phyloP scores from a whole-genome alignment of 2,797 vertebrate genomes.

The Pyrocephalus nanus region DNA sequence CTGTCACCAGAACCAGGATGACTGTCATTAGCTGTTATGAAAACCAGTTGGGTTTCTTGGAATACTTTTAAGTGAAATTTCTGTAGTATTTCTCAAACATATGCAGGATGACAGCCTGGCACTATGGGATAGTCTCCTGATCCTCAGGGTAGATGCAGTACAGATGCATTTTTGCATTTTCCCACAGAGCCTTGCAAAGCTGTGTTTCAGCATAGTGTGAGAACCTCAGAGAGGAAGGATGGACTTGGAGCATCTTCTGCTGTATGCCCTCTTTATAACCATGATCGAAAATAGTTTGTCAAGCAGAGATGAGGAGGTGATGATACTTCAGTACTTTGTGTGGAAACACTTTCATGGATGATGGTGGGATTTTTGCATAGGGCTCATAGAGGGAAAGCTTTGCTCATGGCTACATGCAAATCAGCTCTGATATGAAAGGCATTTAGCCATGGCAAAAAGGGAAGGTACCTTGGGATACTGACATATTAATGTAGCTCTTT shows the following conservation, averaged over 20 bases:
- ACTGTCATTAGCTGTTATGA: conserved; percentile 6
- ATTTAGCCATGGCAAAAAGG: not conserved
- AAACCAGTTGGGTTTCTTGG: not conserved
- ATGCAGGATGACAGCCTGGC: not conserved
- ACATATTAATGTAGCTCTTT: not conserved
- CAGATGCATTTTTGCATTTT: not conserved
- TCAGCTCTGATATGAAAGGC: not conserved
- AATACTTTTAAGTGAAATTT: not conserved
- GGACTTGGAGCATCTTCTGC: not conserved
- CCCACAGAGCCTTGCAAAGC: not conserved
- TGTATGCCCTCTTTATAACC: not conserved
- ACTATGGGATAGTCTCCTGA: not conserved
- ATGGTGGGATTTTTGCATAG: not conserved
- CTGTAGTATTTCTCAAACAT: not conserved
- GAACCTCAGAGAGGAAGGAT: not conserved
- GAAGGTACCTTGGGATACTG: not conserved
- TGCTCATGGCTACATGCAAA: not conserved
- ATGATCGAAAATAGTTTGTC: not conserved
- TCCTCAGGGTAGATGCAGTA: not conserved
- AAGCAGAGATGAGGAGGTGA: not conserved
- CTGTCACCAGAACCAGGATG: not conserved
- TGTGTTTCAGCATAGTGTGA: not conserved
- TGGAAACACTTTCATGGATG: not conserved
- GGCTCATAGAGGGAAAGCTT: not conserved
- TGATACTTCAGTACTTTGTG: not conserved